Percentiles rank a stretch among this genome's conserved stretches.
Conservation (phyloP, 2,797 vertebrate genomes). For the Gephyroberyx darwinii region DNA sequence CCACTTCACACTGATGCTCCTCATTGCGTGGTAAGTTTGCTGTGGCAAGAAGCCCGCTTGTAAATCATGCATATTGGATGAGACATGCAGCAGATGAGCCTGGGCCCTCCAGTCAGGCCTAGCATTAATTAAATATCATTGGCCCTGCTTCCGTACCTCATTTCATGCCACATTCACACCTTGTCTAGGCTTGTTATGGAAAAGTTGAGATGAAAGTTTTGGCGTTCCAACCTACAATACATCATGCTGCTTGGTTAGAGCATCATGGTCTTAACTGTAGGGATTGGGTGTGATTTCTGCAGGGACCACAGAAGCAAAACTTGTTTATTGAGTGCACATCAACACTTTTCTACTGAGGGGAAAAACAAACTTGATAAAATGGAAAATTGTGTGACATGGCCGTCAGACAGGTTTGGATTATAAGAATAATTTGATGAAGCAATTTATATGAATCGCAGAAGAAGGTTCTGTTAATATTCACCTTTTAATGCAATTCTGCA, state of each 20-base stretch:
- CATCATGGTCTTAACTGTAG: constrained; percentile 17
- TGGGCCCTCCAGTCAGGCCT: constrained; percentile 70
- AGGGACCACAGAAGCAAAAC: constrained; percentile 23
- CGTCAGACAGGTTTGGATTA: background rate
- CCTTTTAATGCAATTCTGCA: background rate
- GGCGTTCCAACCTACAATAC: constrained; percentile 52
- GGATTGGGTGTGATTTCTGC: constrained; percentile 43
- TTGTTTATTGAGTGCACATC: background rate
- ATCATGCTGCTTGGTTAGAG: constrained; percentile 15
- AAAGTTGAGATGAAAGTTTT: constrained; percentile 70
- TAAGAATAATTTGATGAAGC: background rate
- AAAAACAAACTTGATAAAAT: background rate
- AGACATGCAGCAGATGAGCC: constrained; percentile 78
- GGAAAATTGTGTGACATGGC: background rate
- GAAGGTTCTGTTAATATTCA: background rate
- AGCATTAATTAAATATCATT: constrained; percentile 82
- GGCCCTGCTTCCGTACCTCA: constrained; percentile 71
- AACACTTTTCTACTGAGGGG: background rate
- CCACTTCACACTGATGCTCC: constrained; percentile 53
- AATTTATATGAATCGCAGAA: background rate
- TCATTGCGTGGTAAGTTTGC: constrained; percentile 70
- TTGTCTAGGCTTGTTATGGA: constrained; percentile 63
- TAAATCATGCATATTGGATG: constrained; percentile 81
- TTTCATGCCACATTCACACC: constrained; percentile 79
- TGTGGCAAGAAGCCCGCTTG: constrained; percentile 69